phyloP scores from a whole-genome alignment of 2,797 vertebrate species.

The Parambassis ranga region DNA sequence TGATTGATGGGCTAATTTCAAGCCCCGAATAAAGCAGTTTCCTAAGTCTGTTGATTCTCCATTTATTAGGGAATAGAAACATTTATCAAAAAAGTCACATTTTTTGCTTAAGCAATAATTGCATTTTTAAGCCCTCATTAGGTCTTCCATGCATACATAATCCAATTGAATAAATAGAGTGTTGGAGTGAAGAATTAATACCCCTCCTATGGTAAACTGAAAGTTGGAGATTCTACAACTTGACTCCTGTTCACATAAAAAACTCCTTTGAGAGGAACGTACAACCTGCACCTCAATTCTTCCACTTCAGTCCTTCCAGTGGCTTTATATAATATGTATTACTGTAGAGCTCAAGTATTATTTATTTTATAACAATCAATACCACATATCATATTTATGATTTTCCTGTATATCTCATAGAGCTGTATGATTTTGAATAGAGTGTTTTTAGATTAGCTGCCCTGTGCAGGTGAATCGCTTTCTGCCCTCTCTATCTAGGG shows the following conservation, averaged over 20 bases:
- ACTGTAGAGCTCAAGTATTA: background rate
- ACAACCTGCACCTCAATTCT: constrained; percentile 8
- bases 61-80: constrained; percentile 98
- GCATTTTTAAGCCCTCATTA: constrained; percentile 94
- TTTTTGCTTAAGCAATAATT: constrained; percentile 92
- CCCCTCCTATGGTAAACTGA: constrained; percentile 71
- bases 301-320: constrained; percentile 14
- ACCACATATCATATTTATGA: too few relatives aligned
- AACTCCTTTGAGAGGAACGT: constrained; percentile 23
- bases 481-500: constrained; percentile 33
- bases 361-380: too few relatives aligned
- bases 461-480: background rate
- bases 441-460: background rate
- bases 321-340: constrained; percentile 22
- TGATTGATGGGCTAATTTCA: constrained; percentile 99
- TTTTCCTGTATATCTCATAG: background rate
- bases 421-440: background rate
- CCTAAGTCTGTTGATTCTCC: constrained; percentile 97
- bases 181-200: constrained; percentile 81
- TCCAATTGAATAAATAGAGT: constrained; percentile 90
- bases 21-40: constrained; percentile 93
- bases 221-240: constrained; percentile 66
- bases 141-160: constrained; percentile 85
- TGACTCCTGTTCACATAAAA: constrained; percentile 47
- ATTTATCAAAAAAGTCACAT: constrained; percentile 92